Percentiles rank a stretch among this genome's conserved stretches.
These are phyloP conservation scores for Mus minutoides DNA, from an alignment of 2,797 vertebrate species.

Conservation along the genomic window DNA sequence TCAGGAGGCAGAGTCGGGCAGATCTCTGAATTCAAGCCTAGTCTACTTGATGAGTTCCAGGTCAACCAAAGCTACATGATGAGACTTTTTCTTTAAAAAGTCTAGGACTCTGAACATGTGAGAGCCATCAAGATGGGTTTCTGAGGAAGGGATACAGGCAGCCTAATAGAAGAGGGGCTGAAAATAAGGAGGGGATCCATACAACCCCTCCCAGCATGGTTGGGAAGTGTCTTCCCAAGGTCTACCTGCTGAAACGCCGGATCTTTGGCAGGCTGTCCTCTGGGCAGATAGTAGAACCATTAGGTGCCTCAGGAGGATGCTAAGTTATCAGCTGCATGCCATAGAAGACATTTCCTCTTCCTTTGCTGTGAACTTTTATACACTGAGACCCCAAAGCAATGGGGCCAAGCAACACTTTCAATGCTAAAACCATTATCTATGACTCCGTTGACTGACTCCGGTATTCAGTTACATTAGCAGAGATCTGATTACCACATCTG, in stretches of 20 bases:
- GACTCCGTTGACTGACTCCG: not conserved
- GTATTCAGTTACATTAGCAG: not conserved
- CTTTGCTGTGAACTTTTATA: not conserved
- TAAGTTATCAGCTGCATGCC: not conserved
- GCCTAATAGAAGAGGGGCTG: not conserved
- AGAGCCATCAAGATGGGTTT: not conserved
- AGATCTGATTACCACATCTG: not conserved
- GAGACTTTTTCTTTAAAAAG: not conserved
- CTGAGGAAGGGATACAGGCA: not conserved
- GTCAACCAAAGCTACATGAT: no score
- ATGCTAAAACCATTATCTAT: not conserved
- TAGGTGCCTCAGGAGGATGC: not conserved
- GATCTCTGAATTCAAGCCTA: not conserved
- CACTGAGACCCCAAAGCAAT: not conserved
- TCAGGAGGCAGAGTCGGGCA: not conserved
- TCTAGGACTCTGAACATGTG: not conserved
- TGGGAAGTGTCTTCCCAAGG: not conserved
- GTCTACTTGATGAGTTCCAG: not conserved
- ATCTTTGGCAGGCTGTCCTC: not conserved
- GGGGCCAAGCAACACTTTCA: not conserved
- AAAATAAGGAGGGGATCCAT: not conserved
- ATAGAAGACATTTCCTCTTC: not conserved
- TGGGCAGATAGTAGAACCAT: not conserved
- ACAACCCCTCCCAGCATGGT: not conserved
- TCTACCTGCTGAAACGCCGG: not conserved